Conservation (phyloP, 2,888 invertebrate genomes). For the Hydraecia micacea region DNA sequence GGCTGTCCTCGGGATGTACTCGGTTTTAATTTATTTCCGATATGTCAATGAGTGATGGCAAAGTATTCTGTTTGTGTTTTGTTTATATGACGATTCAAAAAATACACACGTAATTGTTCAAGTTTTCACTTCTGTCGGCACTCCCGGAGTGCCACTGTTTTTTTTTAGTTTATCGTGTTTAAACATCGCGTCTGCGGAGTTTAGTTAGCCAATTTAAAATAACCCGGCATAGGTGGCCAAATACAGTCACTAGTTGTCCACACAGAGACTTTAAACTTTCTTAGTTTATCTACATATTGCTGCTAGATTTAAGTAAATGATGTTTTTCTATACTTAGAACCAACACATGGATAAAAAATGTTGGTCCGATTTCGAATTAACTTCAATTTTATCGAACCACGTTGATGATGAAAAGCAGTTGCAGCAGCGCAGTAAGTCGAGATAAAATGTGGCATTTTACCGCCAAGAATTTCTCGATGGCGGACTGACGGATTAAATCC, state of each 20-base stretch:
- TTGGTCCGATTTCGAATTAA: neutral
- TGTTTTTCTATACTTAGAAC: neutral
- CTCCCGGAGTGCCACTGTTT: no score
- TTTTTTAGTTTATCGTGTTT: no score
- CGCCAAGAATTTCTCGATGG: constrained; percentile 18
- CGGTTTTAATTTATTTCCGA: no score
- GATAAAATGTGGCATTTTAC: constrained; percentile 18
- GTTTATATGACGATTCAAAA: no score
- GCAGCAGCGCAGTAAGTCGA: neutral
- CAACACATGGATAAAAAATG: neutral
- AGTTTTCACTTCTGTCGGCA: no score
- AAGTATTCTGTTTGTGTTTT: no score
- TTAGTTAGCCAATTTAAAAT: no score
- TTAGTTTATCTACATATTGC: neutral
- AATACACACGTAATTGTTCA: no score
- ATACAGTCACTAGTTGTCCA: neutral
- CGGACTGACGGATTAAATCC: neutral
- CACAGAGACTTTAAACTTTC: neutral
- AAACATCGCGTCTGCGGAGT: no score
- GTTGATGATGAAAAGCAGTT: constrained; percentile 14
- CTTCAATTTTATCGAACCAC: neutral
- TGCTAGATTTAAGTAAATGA: neutral
- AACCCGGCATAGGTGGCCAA: neutral
- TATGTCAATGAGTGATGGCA: no score
- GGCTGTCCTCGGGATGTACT: no score